Conservation (phyloP, 2,888 invertebrate genomes). For the Drosophila infuscata region DNA sequence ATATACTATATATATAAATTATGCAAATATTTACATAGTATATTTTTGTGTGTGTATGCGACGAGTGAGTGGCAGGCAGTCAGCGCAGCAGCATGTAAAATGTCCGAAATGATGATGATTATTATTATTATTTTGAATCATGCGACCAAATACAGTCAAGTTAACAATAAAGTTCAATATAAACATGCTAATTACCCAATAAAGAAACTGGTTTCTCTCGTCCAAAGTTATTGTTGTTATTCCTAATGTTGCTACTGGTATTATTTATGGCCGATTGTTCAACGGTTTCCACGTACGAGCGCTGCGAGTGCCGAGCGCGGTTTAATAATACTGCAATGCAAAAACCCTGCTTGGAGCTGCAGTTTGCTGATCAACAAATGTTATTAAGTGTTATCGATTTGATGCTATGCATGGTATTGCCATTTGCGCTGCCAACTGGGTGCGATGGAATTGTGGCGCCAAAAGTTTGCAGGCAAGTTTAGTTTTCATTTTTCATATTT, state of each 20-base stretch:
- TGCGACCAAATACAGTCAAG: constrained; percentile 42
- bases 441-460: background rate
- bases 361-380: constrained; percentile 34
- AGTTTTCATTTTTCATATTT: background rate
- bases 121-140: constrained; percentile 36
- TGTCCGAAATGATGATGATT: constrained; percentile 24
- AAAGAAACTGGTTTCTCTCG: constrained; percentile 64
- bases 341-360: constrained; percentile 20
- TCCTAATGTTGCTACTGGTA: constrained; percentile 17
- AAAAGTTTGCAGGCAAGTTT: background rate
- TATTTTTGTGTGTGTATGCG: background rate
- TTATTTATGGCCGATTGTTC: constrained; percentile 29
- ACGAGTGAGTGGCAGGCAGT: background rate
- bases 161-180: constrained; percentile 52
- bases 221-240: constrained; percentile 14
- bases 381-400: constrained; percentile 46
- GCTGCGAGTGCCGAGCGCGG: constrained; percentile 6
- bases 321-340: constrained; percentile 27
- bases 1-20: constrained; percentile 13
- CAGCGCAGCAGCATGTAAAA: constrained; percentile 22
- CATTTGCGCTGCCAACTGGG: constrained; percentile 23
- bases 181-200: constrained; percentile 70
- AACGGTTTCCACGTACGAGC: constrained; percentile 11
- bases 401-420: constrained; percentile 5
- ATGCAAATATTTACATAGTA: constrained; percentile 10